phyloP scores from a whole-genome alignment of 2,888 invertebrate species.

The Acanthosepion esculentum region DNA sequence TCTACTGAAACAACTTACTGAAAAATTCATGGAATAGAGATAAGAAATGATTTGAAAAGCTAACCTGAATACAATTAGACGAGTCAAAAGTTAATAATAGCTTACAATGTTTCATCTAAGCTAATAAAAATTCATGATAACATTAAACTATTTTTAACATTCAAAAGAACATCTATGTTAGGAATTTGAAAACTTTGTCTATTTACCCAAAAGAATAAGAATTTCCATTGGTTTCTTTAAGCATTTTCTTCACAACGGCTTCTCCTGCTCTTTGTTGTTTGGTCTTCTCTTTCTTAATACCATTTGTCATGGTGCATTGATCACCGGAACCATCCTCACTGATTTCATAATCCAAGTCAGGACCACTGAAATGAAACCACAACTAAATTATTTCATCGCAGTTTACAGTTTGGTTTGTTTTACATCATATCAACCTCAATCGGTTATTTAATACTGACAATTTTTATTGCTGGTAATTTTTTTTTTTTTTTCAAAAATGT shows the following conservation, averaged over 20 bases:
- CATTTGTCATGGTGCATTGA: constrained; percentile 52
- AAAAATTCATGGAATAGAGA: too few relatives aligned
- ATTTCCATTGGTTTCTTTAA: constrained; percentile 72
- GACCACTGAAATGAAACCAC: constrained; percentile 63
- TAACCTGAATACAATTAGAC: too few relatives aligned
- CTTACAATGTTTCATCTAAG: too few relatives aligned
- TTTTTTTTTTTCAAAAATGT: too few relatives aligned
- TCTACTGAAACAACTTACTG: too few relatives aligned
- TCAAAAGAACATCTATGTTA: neutral
- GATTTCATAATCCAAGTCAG: constrained; percentile 67
- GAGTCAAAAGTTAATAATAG: too few relatives aligned
- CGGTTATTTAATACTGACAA: too few relatives aligned
- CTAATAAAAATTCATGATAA: too few relatives aligned
- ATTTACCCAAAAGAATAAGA: constrained; percentile 74
- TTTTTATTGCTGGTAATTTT: too few relatives aligned
- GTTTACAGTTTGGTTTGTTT: too few relatives aligned
- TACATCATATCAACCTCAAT: too few relatives aligned
- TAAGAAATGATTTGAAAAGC: too few relatives aligned
- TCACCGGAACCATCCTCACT: constrained; percentile 57
- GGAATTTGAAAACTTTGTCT: neutral
- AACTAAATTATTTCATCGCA: neutral
- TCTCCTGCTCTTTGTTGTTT: constrained; percentile 71
- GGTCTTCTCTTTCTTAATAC: constrained; percentile 68
- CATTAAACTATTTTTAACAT: neutral
- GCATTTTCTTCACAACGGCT: constrained; percentile 69